These are phyloP conservation scores for Chrysolina oricalcia DNA, from an alignment of 2,888 invertebrate genomes.

Conservation along the genomic window DNA sequence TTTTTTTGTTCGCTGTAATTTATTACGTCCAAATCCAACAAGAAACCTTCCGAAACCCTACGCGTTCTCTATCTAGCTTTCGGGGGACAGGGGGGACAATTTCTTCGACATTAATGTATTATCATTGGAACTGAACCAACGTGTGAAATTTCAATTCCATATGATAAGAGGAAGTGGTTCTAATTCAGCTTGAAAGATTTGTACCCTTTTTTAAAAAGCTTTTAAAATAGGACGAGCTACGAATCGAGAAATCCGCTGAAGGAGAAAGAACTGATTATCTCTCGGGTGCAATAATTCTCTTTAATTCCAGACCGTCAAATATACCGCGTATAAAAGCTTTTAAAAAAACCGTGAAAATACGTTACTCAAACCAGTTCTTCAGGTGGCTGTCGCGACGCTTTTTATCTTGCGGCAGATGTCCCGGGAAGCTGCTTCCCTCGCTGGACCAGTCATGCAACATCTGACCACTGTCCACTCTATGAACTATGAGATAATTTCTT, in stretches of 20 bases:
- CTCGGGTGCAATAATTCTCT: background rate
- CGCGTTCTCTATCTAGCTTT: too few species aligned
- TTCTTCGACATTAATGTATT: too few species aligned
- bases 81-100: too few species aligned
- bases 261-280: background rate
- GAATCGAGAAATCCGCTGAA: background rate
- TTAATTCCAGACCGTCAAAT: background rate
- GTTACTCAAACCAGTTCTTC: slow-evolving; percentile 63
- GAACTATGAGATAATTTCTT: slow-evolving; percentile 35
- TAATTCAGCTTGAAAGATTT: too few species aligned
- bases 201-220: too few species aligned
- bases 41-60: too few species aligned
- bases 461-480: slow-evolving; percentile 67
- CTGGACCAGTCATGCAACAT: slow-evolving; percentile 66
- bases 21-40: too few species aligned
- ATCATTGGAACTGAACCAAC: too few species aligned
- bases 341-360: slow-evolving; percentile 42
- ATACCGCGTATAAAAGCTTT: slow-evolving; percentile 1
- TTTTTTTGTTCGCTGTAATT: too few species aligned
- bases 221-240: too few species aligned
- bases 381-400: slow-evolving; percentile 50
- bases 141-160: too few species aligned
- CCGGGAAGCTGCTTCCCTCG: slow-evolving; percentile 65
- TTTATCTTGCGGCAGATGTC: slow-evolving; percentile 63
- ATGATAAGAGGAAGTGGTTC: too few species aligned